Conservation (phyloP, 64 coral and sea anemone genomes). For the Porites australiensis region DNA sequence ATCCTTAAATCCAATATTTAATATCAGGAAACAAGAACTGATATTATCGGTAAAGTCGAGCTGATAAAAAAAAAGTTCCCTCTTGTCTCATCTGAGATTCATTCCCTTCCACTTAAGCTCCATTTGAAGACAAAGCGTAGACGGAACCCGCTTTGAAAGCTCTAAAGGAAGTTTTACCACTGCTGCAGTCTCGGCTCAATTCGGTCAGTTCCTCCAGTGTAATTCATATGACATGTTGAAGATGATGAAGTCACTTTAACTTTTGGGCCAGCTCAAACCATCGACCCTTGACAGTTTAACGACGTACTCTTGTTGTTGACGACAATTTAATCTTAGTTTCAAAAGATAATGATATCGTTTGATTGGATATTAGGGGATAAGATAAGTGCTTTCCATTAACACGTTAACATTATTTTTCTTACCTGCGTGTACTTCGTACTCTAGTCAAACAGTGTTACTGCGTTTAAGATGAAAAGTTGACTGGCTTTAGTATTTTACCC, state of each 20-base stretch:
- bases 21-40: too few relatives aligned
- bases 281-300: neutral
- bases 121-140: too few relatives aligned
- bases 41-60: too few relatives aligned
- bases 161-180: too few relatives aligned
- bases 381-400: neutral
- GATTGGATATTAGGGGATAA: neutral
- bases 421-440: neutral
- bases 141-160: too few relatives aligned
- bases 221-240: too few relatives aligned
- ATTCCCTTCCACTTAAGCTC: too few relatives aligned
- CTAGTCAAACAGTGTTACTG: neutral
- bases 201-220: too few relatives aligned
- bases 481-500: neutral
- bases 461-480: neutral
- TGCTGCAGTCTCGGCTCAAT: too few relatives aligned
- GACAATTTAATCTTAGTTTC: neutral
- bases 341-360: conserved; percentile 15
- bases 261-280: neutral
- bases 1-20: too few relatives aligned
- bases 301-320: neutral
- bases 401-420: neutral
- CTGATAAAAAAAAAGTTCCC: too few relatives aligned
- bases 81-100: too few relatives aligned
- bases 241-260: neutral